Conservation (phyloP, 2,888 invertebrate species). For the Cinara cedri region DNA sequence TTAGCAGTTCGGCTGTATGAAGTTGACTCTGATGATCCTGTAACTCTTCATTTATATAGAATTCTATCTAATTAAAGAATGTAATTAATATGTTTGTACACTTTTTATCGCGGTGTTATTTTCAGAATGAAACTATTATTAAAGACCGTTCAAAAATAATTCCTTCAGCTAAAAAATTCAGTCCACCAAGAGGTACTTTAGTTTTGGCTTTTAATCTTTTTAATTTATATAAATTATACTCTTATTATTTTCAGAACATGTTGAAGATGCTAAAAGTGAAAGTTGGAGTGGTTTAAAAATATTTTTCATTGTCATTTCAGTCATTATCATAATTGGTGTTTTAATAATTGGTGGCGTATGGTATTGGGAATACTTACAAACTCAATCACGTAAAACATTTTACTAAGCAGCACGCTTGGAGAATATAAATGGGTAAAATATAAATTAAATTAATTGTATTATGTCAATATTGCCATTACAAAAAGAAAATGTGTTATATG, state of each 20-base stretch:
- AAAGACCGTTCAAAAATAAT: constrained; percentile 82
- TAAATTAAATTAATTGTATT: constrained; percentile 2
- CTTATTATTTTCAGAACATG: constrained; percentile 70
- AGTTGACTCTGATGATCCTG: constrained; percentile 74
- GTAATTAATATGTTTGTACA: not conserved
- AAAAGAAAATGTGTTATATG: not conserved
- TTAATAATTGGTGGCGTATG: constrained; percentile 82
- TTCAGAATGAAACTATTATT: constrained; percentile 69
- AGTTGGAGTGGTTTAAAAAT: constrained; percentile 89
- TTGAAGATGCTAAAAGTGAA: constrained; percentile 84
- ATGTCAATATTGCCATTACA: constrained; percentile 27
- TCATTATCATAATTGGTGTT: constrained; percentile 81
- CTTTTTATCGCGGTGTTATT: constrained; percentile 36
- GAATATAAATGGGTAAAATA: not conserved
- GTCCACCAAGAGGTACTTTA: constrained; percentile 77
- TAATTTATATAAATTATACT: constrained; percentile 41
- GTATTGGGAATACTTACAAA: constrained; percentile 66
- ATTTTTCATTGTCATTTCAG: constrained; percentile 84
- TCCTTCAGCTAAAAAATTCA: constrained; percentile 87
- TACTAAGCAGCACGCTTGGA: constrained; percentile 4
- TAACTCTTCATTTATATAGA: constrained; percentile 11
- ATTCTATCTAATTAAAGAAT: not conserved
- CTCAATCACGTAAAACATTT: constrained; percentile 50
- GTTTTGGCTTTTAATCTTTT: not conserved
- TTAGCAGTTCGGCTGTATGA: constrained; percentile 91